Percentiles rank a stretch among this genome's conserved stretches.
Evolutionary conservation across 1,140 invertebrate species (phyloP).

Genomic region (Drosophila biarmipes): DNA sequence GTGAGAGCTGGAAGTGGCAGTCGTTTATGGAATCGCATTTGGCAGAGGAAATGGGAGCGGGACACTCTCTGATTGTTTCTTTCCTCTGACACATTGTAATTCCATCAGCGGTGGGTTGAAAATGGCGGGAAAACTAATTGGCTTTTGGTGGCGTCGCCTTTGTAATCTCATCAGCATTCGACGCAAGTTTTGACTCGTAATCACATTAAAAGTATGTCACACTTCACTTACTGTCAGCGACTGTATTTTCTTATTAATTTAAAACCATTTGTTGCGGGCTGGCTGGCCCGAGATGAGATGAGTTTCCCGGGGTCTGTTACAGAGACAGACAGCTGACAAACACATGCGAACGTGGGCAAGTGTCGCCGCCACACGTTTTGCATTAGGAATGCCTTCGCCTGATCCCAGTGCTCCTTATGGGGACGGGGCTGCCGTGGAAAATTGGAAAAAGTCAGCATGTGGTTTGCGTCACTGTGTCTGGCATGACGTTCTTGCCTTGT

Average conservation of each 20-base stretch:
- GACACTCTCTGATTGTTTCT: neutral
- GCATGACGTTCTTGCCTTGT: constrained; percentile 42
- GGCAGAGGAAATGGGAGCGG: neutral
- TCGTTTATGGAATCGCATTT: constrained; percentile 11
- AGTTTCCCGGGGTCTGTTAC: neutral
- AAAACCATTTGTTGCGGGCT: constrained; percentile 40
- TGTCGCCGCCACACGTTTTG: constrained; percentile 67
- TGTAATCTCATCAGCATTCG: constrained; percentile 54
- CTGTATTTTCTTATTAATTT: constrained; percentile 68
- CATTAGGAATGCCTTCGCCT: constrained; percentile 64
- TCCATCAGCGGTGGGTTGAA: constrained; percentile 5
- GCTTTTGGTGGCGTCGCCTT: constrained; percentile 25
- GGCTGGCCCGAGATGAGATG: constrained; percentile 3
- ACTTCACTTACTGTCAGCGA: constrained; percentile 71
- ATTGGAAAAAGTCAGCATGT: constrained; percentile 68
- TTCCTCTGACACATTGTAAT: constrained; percentile 13
- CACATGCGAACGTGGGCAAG: constrained; percentile 54
- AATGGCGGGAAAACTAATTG: constrained; percentile 20
- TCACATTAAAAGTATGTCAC: constrained; percentile 74
- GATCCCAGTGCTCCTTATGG: neutral
- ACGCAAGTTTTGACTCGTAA: constrained; percentile 56
- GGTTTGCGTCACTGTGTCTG: constrained; percentile 71
- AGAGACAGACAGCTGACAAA: constrained; percentile 58
- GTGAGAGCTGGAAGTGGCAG: constrained; percentile 23
- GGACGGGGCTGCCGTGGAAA: constrained; percentile 28